Evolutionary conservation across 1,140 invertebrate species (phyloP).

Genomic region (Proales similis): DNA sequence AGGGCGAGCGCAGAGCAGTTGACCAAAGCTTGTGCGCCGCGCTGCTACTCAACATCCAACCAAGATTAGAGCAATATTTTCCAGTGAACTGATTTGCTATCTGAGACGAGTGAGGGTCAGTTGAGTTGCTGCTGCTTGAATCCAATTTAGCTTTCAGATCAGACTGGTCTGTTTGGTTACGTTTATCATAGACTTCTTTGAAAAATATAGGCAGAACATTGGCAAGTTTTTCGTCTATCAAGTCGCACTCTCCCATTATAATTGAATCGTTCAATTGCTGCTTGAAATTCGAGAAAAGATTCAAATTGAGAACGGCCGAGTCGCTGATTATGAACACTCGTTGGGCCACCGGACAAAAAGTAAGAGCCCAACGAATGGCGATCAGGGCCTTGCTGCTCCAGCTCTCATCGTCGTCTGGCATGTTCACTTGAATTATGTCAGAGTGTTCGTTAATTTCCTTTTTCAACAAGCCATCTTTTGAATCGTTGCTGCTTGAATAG

Average conservation of each 20-base stretch:
- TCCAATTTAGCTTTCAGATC: slow-evolving; percentile 8
- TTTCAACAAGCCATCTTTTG: neutral
- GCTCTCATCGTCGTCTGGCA: slow-evolving; percentile 31
- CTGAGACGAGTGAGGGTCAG: neutral
- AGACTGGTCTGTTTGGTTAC: no score
- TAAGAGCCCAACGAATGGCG: slow-evolving; percentile 24
- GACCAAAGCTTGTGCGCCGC: slow-evolving; percentile 9
- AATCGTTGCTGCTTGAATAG: neutral
- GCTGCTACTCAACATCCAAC: slow-evolving; percentile 21
- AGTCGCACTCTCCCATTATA: slow-evolving; percentile 22
- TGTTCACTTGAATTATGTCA: slow-evolving; percentile 26
- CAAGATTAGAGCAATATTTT: slow-evolving; percentile 36
- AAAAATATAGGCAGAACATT: slow-evolving; percentile 26
- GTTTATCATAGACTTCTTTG: slow-evolving; percentile 3
- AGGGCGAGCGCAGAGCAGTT: slow-evolving; percentile 15
- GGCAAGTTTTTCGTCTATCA: slow-evolving; percentile 32
- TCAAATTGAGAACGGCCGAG: slow-evolving; percentile 27
- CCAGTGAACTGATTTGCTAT: neutral
- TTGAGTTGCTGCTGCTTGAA: neutral
- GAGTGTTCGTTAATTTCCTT: neutral
- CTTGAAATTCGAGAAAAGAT: slow-evolving; percentile 13
- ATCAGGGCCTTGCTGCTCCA: slow-evolving; percentile 20
- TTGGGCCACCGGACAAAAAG: slow-evolving; percentile 14
- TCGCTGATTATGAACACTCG: slow-evolving; percentile 12
- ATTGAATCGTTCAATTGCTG: neutral